Evolutionary conservation across 2,888 invertebrate genomes (phyloP).

Genomic region (Parasteatoda lunata): DNA sequence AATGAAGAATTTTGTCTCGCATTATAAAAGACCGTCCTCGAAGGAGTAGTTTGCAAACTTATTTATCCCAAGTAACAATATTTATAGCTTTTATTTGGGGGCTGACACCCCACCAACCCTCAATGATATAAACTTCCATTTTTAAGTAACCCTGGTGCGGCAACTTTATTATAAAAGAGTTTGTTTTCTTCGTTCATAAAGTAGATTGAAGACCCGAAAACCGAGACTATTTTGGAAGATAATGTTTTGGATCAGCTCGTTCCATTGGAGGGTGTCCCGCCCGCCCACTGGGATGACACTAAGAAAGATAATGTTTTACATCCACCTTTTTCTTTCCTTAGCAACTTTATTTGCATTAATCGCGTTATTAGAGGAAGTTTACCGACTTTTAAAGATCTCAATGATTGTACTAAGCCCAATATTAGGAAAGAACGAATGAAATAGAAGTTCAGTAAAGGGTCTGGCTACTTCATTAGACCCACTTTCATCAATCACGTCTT

Average conservation of each 20-base stretch:
- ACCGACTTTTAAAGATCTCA: slow-evolving; percentile 39
- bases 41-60: slow-evolving; percentile 15
- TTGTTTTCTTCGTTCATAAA: slow-evolving; percentile 58
- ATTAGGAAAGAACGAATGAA: too few species aligned
- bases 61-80: slow-evolving; percentile 9
- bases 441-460: too few species aligned
- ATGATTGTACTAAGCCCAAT: slow-evolving; percentile 6
- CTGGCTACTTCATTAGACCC: too few species aligned
- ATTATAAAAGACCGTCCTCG: slow-evolving; percentile 9
- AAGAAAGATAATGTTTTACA: slow-evolving; percentile 53
- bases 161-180: slow-evolving; percentile 53
- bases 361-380: slow-evolving; percentile 50
- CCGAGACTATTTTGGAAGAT: slow-evolving; percentile 3
- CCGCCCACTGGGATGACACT: slow-evolving; percentile 54
- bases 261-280: slow-evolving; percentile 29
- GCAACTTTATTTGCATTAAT: slow-evolving; percentile 64
- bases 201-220: slow-evolving; percentile 19
- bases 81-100: slow-evolving; percentile 53
- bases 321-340: slow-evolving; percentile 33
- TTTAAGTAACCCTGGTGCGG: slow-evolving; percentile 36
- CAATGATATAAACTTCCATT: slow-evolving; percentile 54
- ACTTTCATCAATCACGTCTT: too few species aligned
- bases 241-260: slow-evolving; percentile 27
- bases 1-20: slow-evolving; percentile 32
- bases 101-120: slow-evolving; percentile 6